Base-by-base conservation (phyloP, 2,113 vertebrate genomes). In the Hippocampus mohnikei region DNA sequence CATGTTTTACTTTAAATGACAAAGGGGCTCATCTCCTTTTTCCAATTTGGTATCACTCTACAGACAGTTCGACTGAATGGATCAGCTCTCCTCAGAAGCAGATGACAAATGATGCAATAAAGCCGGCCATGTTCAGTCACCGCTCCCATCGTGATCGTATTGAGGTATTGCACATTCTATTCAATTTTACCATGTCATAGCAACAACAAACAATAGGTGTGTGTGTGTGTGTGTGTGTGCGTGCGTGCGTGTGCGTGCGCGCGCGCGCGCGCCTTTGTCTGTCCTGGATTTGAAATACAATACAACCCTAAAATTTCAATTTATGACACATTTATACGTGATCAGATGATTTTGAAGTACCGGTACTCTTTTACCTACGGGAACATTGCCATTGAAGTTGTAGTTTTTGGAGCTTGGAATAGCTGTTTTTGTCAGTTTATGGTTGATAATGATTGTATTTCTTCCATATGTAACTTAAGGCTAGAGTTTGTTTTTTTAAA, bases 141-240 rank as follows among this genome's bases (percentile, higher is more conserved):
- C 61, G n/a, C 16, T 61, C 59, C 29, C 29, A 37, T 1, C 27
- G 37, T 13, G 13, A 37, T 1, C 27, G 37, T 13, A n/a, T n/a
- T 63, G 61, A 63, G 61, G 61, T 63, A 63, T 42, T n/a, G 61
- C 37, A 63, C 21, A 6, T 63, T 41, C 61, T n/a, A 6, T 63
- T 63, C 1, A 7, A 63, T 41, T 61, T n/a, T n/a, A 42, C 21
- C 37, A 41, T 41, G 20, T 63, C 10, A 42, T 41, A 15, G 55
- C n/a, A 27, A 27, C 23, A 27, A 58, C 55, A 27, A 13, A 52
- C 52, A n/a, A 27, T 27, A 58, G 23, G 55, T 27, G 23, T 13
- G 8, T 58, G 55, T 9, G 5, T 21, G 18, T 23, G 52, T 55
- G 52, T 55, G 20, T 1, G 48, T 15, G 48, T 58, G 55, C 15